Evolutionary conservation across 2,888 invertebrate genomes (phyloP).

Genomic region (Mythimna impura): DNA sequence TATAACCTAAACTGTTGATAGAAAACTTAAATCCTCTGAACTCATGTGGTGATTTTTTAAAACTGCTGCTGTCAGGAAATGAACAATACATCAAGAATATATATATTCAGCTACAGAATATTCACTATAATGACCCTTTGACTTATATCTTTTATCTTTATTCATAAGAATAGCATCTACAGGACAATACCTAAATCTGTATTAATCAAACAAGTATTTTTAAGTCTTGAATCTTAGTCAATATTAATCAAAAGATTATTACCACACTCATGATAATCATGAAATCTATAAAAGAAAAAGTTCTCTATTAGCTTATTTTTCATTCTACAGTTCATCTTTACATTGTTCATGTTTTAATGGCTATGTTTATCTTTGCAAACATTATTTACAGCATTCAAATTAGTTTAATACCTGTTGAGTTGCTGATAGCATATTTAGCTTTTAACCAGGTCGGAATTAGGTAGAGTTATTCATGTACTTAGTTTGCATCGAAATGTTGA

Average conservation of each 20-base stretch:
- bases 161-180: neutral
- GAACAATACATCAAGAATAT: neutral
- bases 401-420: too few relatives aligned
- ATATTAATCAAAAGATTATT: too few relatives aligned
- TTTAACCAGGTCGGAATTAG: too few relatives aligned
- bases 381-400: neutral
- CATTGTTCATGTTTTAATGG: too few relatives aligned
- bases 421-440: too few relatives aligned
- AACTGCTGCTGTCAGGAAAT: neutral
- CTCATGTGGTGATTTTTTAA: neutral
- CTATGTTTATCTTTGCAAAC: too few relatives aligned
- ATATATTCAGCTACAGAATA: neutral
- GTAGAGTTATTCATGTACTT: too few relatives aligned
- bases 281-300: too few relatives aligned
- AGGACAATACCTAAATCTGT: too few relatives aligned
- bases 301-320: too few relatives aligned
- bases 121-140: neutral
- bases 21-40: slow-evolving; percentile 12
- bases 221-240: neutral
- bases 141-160: neutral
- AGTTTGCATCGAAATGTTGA: too few relatives aligned
- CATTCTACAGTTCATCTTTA: too few relatives aligned
- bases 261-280: neutral
- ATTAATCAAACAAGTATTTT: neutral
- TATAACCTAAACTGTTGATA: slow-evolving; percentile 69